Conservation (phyloP, 92 coral and sea anemone genomes). For the Pocillopora grandis region DNA sequence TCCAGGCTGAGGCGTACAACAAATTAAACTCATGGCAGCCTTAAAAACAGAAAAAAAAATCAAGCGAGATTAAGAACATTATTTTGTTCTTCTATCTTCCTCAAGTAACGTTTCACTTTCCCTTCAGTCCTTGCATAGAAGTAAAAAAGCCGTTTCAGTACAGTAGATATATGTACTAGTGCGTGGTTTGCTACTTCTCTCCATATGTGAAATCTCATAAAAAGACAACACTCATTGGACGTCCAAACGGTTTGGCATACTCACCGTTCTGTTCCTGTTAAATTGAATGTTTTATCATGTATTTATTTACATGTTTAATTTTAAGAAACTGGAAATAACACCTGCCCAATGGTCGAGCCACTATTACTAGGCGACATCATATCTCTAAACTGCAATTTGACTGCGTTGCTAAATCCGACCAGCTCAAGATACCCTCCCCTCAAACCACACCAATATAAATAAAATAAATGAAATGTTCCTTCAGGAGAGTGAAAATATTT, state of each 20-base stretch:
- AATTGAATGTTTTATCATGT: too few species aligned
- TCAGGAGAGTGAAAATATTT: too few species aligned
- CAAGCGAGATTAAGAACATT: not conserved
- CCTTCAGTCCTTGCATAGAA: not conserved
- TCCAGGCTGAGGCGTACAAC: conserved; percentile 85
- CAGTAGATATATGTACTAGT: too few species aligned
- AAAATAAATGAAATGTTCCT: not conserved
- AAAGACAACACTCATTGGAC: too few species aligned
- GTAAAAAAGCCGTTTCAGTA: too few species aligned
- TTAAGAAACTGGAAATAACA: not conserved
- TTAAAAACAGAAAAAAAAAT: conserved; percentile 9
- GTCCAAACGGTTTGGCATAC: too few species aligned
- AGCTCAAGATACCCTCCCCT: conserved; percentile 81
- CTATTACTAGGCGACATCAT: conserved; percentile 43
- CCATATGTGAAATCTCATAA: too few species aligned
- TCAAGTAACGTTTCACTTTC: not conserved
- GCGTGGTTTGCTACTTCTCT: too few species aligned
- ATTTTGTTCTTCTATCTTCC: not conserved
- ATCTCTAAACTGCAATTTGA: conserved; percentile 32
- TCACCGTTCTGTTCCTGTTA: too few species aligned
- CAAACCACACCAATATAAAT: conserved; percentile 60
- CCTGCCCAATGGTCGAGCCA: conserved; percentile 78
- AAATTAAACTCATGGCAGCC: conserved; percentile 74
- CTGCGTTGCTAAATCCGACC: conserved; percentile 75
- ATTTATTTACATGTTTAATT: too few species aligned